Base-by-base conservation (phyloP, 2,797 vertebrate species). In the Peromyscus attwateri region DNA sequence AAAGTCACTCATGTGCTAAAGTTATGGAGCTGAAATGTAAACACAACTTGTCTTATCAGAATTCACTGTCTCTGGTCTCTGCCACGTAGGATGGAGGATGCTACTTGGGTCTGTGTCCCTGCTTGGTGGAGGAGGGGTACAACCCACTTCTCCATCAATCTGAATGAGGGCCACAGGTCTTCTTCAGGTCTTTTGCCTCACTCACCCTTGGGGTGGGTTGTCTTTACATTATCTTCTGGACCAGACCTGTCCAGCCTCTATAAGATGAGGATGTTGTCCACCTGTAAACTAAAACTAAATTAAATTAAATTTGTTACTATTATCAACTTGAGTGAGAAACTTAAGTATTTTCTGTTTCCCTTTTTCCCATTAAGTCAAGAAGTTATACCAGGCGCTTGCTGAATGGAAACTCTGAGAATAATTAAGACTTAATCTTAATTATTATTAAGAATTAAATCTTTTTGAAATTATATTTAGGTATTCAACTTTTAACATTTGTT, bases 11-110 rank as follows among this genome's bases (percentile, higher is more conserved):
- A 3, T 25, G 34, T 64, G 62, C 27, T 40, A 43, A 85, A 29
- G 46, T 55, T 31, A 4, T 0, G 29, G 70, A 52, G 60, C 21
- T 3, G 57, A 37, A 25, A 46, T 4, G 21, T 4, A 43, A 79
- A 13, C 21, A 43, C n/a, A 37, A 31, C 34, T 40, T 10, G 68
- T 25, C 17, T 60, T 37, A 1, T 8, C 4, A 37, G 81, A 34
- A 31, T 31, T 25, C 46, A 6, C 11, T 10, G 29, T 60, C 34
- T 81, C 25, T 23, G 0, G 1, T n/a, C 62, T 70, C 21, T 46
- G 46, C 1, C 37, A 0, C 3, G 1, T 19, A 55, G 76, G 25
- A 31, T n/a, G 21, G n/a, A 5, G 29, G 52, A 3, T 14, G n/a
- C 60, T 55, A 19, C 25, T 43, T 34, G n/a, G 13, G 9, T 31